Evolutionary conservation across 2,888 invertebrate species (phyloP).

Genomic region (Clunio marinus): DNA sequence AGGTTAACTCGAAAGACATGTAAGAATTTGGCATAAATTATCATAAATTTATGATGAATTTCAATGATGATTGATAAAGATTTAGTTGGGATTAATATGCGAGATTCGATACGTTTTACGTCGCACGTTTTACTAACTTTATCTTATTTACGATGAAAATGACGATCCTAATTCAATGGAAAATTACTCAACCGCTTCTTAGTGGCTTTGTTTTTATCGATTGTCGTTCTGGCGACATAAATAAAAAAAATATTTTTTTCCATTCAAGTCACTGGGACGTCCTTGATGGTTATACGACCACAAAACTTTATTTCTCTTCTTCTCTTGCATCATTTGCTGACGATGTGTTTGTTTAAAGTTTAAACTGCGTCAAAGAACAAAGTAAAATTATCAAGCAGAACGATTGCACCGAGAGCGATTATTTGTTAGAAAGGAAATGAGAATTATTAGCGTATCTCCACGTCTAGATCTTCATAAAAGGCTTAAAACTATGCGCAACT

Average conservation of each 20-base stretch:
- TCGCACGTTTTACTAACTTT: too few species aligned
- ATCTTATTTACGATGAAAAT: too few species aligned
- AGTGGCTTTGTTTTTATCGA: background rate
- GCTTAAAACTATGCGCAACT: too few species aligned
- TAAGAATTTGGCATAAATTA: constrained; percentile 28
- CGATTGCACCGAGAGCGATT: background rate
- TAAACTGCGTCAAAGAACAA: background rate
- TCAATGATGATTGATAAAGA: constrained; percentile 4
- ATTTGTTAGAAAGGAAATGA: constrained; percentile 7
- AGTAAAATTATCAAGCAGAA: background rate
- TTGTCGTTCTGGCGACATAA: background rate
- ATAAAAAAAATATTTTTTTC: background rate
- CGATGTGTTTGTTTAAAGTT: background rate
- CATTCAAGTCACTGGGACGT: background rate
- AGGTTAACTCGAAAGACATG: constrained; percentile 13
- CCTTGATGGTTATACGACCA: constrained; percentile 1
- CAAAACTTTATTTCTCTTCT: background rate
- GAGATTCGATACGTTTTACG: background rate
- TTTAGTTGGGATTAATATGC: background rate
- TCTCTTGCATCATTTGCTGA: background rate
- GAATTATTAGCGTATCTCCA: constrained; percentile 20
- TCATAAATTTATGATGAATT: constrained; percentile 9
- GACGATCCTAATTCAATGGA: constrained; percentile 11
- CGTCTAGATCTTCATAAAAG: constrained; percentile 1
- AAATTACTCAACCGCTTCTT: constrained; percentile 16